Conservation (phyloP, 1,140 invertebrate genomes). For the Eubasilissa regina region DNA sequence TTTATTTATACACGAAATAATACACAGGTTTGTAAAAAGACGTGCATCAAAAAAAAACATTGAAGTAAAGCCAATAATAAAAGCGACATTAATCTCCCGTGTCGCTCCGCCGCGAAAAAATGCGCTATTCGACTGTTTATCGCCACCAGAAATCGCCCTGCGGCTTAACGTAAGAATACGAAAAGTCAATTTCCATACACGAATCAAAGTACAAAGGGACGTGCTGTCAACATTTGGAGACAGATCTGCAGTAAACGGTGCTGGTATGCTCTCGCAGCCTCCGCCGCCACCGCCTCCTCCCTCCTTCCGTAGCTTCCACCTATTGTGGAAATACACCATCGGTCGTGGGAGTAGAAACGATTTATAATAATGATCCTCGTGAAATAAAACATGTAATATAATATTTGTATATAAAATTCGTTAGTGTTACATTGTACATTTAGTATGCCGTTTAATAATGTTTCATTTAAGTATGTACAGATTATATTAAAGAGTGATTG, state of each 20-base stretch:
- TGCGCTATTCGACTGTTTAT: slow-evolving; percentile 4
- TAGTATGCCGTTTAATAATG: no score
- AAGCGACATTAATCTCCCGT: slow-evolving; percentile 29
- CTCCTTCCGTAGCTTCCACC: no score
- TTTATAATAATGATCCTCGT: no score
- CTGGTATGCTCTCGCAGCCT: neutral
- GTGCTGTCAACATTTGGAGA: slow-evolving; percentile 35
- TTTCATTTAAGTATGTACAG: no score
- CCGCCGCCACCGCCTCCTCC: neutral
- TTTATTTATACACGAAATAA: neutral
- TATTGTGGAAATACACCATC: no score
- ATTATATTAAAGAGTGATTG: no score
- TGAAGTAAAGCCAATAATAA: slow-evolving; percentile 23
- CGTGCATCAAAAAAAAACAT: no score
- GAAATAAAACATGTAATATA: no score
- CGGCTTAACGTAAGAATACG: slow-evolving; percentile 10
- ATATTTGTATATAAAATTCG: no score
- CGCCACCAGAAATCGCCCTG: slow-evolving; percentile 1
- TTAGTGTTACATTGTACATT: no score
- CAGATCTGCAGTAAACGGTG: slow-evolving; percentile 12
- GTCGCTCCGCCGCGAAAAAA: slow-evolving; percentile 12
- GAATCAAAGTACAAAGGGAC: slow-evolving; percentile 40
- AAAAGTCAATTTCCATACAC: slow-evolving; percentile 44
- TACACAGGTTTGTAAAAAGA: neutral
- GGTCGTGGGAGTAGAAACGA: no score